Conservation (phyloP, 2,113 vertebrate species). For the Bagarius yarrelli region DNA sequence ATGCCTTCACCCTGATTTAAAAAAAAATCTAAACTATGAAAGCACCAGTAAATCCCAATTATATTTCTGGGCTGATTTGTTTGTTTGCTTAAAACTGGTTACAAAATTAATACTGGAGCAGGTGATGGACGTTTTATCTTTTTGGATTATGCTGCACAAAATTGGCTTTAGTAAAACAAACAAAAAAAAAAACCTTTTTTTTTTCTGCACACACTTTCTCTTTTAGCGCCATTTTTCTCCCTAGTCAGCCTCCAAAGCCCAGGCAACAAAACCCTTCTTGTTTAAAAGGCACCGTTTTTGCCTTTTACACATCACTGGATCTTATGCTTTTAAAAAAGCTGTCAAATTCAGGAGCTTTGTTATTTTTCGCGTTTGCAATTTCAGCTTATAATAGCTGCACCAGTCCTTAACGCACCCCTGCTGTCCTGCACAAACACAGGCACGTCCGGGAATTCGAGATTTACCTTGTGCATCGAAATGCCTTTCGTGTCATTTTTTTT, state of each 20-base stretch:
- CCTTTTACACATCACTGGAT: slow-evolving; percentile 61
- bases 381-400: slow-evolving; percentile 53
- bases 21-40: not conserved
- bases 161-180: slow-evolving; percentile 32
- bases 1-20: not conserved
- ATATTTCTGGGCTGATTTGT: slow-evolving; percentile 6
- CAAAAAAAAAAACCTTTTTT: slow-evolving; percentile 32
- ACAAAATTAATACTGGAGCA: slow-evolving; percentile 21
- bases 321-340: slow-evolving; percentile 63
- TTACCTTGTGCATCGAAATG: slow-evolving; percentile 44
- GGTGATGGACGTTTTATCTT: slow-evolving; percentile 26
- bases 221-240: slow-evolving; percentile 12
- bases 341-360: slow-evolving; percentile 60
- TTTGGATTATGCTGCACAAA: slow-evolving; percentile 31
- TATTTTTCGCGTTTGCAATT: slow-evolving; percentile 50
- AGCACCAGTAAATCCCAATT: slow-evolving; percentile 17
- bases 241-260: slow-evolving; percentile 40
- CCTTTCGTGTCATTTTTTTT: slow-evolving; percentile 44
- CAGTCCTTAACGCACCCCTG: slow-evolving; percentile 52
- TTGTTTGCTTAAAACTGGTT: not conserved
- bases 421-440: slow-evolving; percentile 42
- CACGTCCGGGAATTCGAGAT: slow-evolving; percentile 27
- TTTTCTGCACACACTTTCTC: slow-evolving; percentile 1
- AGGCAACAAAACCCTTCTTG: slow-evolving; percentile 60
- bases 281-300: slow-evolving; percentile 55